Base-by-base conservation (phyloP, 2,797 vertebrate genomes). In the Halcyon smyrnensis region DNA sequence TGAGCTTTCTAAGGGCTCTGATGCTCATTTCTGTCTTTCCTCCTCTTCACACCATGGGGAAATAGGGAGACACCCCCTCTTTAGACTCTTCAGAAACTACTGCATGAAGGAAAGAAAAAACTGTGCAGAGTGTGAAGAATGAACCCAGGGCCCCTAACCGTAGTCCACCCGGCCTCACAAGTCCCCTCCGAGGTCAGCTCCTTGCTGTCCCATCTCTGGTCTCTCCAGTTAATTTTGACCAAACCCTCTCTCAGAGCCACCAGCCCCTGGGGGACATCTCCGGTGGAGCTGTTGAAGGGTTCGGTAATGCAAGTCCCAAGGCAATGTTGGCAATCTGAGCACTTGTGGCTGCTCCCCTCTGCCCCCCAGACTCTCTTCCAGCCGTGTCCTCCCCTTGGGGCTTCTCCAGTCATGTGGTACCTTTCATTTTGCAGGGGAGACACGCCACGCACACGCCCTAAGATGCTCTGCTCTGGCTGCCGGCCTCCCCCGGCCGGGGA, bases 371-470 rank as follows among this genome's bases (percentile, higher is more conserved):
- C 57, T 50, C 8, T 70, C 6, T 50, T 30, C 27, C 19, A 65
- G 3, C 6, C 5, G 0, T 39, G 84, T 81, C 37, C 56, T 43
- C 57, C 27, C 6, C 57, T 89, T 67, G 62, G 43, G 19, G 15
- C 46, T 65, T 27, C 75, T 83, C 3, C 30, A 41, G 23, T 53
- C 30, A 8, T 11, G 46, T 28, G 60, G 23, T 50, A 43, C 18
- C 23, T 71, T 64, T 34, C 15, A 2, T 59, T 18, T 34, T 1
- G 15, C n/a, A 15, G 34, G 12, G 20, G 2, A 20, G 7, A 54
- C 60, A 53, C 6, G 2, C 12, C 56, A 2, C 0, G 45, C 37
- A 5, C 3, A 2, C 11, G 37, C 37, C 37, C 6, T 3, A 19
- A 57, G 34, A 20, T 4, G 68, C 57, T 20, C 53, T 19, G 45